Conservation (phyloP, 2,888 invertebrate species). For the Mythimna loreyi region DNA sequence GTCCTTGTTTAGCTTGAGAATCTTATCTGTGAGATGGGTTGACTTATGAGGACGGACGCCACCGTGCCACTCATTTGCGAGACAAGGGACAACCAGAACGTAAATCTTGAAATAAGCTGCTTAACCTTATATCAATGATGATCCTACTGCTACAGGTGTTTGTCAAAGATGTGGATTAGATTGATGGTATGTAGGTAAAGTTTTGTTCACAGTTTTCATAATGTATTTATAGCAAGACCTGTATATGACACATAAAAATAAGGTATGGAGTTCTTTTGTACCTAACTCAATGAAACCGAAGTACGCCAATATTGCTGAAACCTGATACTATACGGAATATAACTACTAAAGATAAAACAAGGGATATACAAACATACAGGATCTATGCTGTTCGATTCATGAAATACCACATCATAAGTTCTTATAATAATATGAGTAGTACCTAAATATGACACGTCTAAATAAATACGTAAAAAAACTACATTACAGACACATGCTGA, state of each 20-base stretch:
- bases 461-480: conserved; percentile 60
- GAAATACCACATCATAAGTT: conserved; percentile 14
- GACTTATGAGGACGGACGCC: not conserved
- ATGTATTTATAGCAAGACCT: not conserved
- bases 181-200: conserved; percentile 8
- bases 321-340: not conserved
- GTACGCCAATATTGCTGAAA: conserved; percentile 4
- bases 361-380: not conserved
- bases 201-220: conserved; percentile 7
- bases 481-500: conserved; percentile 75
- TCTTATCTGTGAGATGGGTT: conserved; percentile 17
- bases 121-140: conserved; percentile 26
- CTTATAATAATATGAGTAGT: not conserved
- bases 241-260: not conserved
- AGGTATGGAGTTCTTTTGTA: not conserved
- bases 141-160: conserved; percentile 9
- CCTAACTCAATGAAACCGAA: conserved; percentile 8
- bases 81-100: conserved; percentile 24
- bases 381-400: conserved; percentile 10
- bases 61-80: not conserved
- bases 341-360: not conserved
- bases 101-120: conserved; percentile 37
- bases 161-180: conserved; percentile 18
- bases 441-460: conserved; percentile 27
- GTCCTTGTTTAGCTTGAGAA: conserved; percentile 14